phyloP scores from a whole-genome alignment of 2,113 vertebrate species.

The Amblyornis subalaris region DNA sequence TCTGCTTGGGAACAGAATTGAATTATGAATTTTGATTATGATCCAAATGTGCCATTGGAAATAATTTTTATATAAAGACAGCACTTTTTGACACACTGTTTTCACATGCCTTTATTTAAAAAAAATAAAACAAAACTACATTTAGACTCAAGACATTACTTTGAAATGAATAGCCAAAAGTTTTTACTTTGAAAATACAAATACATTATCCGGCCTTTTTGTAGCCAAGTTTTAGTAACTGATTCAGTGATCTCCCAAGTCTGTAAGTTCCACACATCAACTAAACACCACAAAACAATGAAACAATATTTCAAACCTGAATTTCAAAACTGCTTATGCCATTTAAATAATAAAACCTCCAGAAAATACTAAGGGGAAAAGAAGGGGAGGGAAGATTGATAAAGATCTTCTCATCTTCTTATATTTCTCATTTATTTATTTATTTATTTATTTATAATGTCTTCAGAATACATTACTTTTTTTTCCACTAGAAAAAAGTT shows the following conservation, averaged over 20 bases:
- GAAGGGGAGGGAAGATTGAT: accelerated
- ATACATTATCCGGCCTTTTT: neutral
- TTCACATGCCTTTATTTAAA: neutral
- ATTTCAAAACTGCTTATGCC: neutral
- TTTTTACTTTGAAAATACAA: slow-evolving; percentile 6
- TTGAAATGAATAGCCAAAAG: neutral
- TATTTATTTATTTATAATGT: neutral
- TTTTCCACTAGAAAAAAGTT: neutral
- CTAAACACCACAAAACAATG: neutral
- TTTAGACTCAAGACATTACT: neutral
- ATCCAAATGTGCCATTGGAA: slow-evolving; percentile 8
- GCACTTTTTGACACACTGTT: neutral
- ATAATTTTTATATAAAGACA: neutral
- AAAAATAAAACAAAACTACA: neutral
- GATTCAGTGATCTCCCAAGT: neutral
- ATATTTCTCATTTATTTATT: neutral
- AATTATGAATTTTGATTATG: neutral
- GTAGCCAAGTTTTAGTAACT: neutral
- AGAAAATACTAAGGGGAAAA: neutral
- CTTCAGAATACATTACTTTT: neutral
- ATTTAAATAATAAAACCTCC: neutral
- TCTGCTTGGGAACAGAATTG: neutral
- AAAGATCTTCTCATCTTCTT: neutral
- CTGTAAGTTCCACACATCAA: neutral
- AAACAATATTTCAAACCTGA: neutral